Base-by-base conservation (phyloP, 2,113 vertebrate genomes). In the Paedocypris sp. region DNA sequence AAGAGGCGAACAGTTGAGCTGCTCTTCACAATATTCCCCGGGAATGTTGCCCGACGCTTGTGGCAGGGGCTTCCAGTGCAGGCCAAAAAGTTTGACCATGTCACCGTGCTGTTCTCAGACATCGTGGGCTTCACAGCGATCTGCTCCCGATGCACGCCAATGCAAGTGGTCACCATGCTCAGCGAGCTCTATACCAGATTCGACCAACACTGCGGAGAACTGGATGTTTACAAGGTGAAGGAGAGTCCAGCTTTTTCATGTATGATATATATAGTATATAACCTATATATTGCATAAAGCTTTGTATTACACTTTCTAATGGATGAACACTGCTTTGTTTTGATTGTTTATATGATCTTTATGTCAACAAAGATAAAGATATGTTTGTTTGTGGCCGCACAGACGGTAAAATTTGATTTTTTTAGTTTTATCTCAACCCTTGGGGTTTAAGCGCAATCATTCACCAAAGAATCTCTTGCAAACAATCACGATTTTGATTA, bases 161-260 rank as follows among this genome's bases (percentile, higher is more conserved):
- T 98, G 90, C 93, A 98, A 83, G 94, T 98, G 78, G 92, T 98
- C 77, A 94, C 91, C 74, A 97, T 98, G 95, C 89, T 98, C 58
- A 98, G 90, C 2, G 93, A 91, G 33, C 79, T 98, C 36, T 98
- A 98, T 78, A 98, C 95, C 11, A 88, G 86, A 67, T 98, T 98
- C 71, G 95, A 98, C 80, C 89, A 85, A 68, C 87, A 96, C 0
- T 97, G 93, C 29, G 95, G 95, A 56, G 90, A 93, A 66, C 85
- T 98, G 64, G 95, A 98, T 62, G 82, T 98, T 57, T 98, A 98
- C 72, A 98, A 98, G 94, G 94, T 98, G 83, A 22, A 76, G 31
- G 13, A 10, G 8, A 35, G 5, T 35, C 4, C 35, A 41, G 15
- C n/a, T n/a, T n/a, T n/a, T n/a, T n/a, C n/a, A n/a, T n/a, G n/a